These are phyloP conservation scores for Lytechinus pictus DNA, from an alignment of 35 echinoderm and acorn worm genomes.

Conservation along the genomic window DNA sequence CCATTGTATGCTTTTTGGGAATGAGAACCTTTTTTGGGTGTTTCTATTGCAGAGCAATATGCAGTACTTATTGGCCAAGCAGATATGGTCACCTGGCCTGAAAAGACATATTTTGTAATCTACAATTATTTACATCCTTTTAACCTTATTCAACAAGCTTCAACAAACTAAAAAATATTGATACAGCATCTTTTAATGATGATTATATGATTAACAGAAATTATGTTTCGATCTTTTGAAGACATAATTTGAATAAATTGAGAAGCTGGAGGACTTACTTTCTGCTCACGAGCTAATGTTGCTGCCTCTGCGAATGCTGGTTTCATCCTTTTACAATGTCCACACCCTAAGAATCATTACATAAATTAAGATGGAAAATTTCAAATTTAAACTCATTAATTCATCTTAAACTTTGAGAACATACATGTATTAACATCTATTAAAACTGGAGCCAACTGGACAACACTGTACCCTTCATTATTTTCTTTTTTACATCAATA, in stretches of 20 bases:
- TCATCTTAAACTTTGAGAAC: background rate
- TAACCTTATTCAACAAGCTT: no score
- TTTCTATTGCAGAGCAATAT: no score
- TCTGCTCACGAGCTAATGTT: conserved; percentile 69
- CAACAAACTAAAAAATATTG: no score
- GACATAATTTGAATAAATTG: background rate
- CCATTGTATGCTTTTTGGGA: no score
- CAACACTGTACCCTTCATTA: no score
- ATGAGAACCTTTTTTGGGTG: no score
- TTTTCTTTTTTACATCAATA: no score
- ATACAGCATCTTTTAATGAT: no score
- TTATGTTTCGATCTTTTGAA: background rate
- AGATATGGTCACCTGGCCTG: no score
- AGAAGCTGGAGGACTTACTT: conserved; percentile 44
- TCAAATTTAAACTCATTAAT: background rate
- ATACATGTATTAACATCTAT: background rate
- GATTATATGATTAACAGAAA: background rate
- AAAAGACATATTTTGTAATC: no score
- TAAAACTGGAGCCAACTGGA: background rate
- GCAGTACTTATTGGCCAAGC: no score
- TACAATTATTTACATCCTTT: no score
- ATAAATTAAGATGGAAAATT: background rate
- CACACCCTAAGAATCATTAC: conserved; percentile 81
- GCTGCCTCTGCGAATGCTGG: conserved; percentile 87
- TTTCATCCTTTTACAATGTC: conserved; percentile 92